A percentile compares a stretch with the other conserved stretches of the same genome.
Conservation (phyloP, 1,140 invertebrate species). For the Hestina assimilis region DNA sequence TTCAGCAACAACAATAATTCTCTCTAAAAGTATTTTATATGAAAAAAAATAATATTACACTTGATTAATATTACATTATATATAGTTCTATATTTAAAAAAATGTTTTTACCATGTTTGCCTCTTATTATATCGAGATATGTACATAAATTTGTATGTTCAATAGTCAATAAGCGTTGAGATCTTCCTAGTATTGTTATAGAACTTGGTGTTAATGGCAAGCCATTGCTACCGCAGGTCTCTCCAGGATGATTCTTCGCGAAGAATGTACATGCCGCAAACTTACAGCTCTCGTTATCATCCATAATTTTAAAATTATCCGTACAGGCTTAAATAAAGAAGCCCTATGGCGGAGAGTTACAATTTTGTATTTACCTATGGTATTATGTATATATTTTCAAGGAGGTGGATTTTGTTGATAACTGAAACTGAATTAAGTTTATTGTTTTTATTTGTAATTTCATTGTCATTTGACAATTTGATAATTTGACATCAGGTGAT, state of each 20-base stretch:
- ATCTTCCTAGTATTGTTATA: slow-evolving; percentile 93
- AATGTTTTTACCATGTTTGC: slow-evolving; percentile 91
- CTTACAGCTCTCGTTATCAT: slow-evolving; percentile 58
- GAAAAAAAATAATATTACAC: too few species aligned
- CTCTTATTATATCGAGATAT: slow-evolving; percentile 94
- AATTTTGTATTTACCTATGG: neutral
- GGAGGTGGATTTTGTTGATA: neutral
- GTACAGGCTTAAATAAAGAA: neutral
- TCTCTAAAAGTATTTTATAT: slow-evolving; percentile 86
- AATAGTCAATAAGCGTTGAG: slow-evolving; percentile 90
- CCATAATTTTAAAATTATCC: slow-evolving; percentile 27
- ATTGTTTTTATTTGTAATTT: too few species aligned
- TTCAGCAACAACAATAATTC: slow-evolving; percentile 93
- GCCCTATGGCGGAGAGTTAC: neutral
- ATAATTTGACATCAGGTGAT: too few species aligned
- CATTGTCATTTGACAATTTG: too few species aligned
- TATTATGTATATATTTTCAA: too few species aligned
- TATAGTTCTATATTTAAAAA: neutral
- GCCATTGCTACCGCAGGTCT: slow-evolving; percentile 96
- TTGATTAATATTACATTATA: neutral
- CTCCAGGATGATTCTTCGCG: slow-evolving; percentile 92
- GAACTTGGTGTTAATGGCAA: slow-evolving; percentile 97
- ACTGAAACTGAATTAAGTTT: too few species aligned
- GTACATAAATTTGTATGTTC: slow-evolving; percentile 90
- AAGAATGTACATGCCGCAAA: slow-evolving; percentile 94